phyloP scores from a whole-genome alignment of 1,140 invertebrate species.

The Atopsyche davidsoni region DNA sequence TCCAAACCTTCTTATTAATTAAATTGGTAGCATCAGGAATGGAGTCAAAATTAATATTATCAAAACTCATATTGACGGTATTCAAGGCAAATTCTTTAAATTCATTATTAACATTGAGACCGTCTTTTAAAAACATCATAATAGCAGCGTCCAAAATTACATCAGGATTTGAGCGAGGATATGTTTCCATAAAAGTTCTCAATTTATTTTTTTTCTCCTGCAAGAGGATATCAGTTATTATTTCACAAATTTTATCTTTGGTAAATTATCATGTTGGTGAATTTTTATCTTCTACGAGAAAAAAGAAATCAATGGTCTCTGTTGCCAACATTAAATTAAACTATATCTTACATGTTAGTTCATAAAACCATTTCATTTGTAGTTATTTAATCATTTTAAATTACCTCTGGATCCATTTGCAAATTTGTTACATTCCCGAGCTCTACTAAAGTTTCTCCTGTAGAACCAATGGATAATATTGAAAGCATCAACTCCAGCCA shows the following conservation, averaged over 20 bases:
- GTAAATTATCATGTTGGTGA: no score
- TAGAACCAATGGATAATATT: constrained; percentile 17
- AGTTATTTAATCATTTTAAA: constrained; percentile 1
- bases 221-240: no score
- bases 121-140: constrained; percentile 22
- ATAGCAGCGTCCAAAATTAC: constrained; percentile 20
- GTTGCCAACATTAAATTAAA: no score
- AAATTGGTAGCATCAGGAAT: constrained; percentile 1
- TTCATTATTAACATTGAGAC: constrained; percentile 8
- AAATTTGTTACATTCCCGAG: constrained; percentile 13
- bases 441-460: constrained; percentile 17
- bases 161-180: constrained; percentile 1
- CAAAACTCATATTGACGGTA: constrained; percentile 16
- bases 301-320: no score
- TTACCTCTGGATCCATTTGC: constrained; percentile 6
- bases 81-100: constrained; percentile 6
- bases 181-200: constrained; percentile 4
- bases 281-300: no score
- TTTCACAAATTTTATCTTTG: no score
- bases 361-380: no score
- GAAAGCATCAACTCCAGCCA: constrained; percentile 19
- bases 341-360: no score
- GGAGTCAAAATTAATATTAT: constrained; percentile 17
- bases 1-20: constrained; percentile 18
- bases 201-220: constrained; percentile 20